A percentile compares a stretch with the other conserved stretches of the same genome.
phyloP scores from a whole-genome alignment of 2,888 invertebrate genomes.

The Drosophila gaucha region DNA sequence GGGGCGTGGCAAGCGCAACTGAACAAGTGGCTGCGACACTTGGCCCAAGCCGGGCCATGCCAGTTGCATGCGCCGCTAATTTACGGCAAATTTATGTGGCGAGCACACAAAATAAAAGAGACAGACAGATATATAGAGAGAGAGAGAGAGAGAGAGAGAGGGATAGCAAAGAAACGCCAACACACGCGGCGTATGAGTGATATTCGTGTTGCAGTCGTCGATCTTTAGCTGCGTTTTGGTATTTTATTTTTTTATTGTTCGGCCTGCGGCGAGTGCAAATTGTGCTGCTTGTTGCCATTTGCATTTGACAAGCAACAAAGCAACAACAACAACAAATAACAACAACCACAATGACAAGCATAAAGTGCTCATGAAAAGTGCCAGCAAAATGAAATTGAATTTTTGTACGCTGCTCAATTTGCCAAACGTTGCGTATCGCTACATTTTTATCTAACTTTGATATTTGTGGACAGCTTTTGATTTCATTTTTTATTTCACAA shows the following conservation, averaged over 20 bases:
- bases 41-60: conserved; percentile 49
- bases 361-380: conserved; percentile 33
- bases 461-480: conserved; percentile 9
- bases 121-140: too few relatives aligned
- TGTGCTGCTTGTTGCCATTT: conserved; percentile 66
- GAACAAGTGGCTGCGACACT: conserved; percentile 76
- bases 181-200: conserved; percentile 74
- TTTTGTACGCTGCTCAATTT: conserved; percentile 57
- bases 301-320: conserved; percentile 66
- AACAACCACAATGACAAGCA: conserved; percentile 21
- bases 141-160: neutral
- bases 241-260: conserved; percentile 61
- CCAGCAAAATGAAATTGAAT: conserved; percentile 38
- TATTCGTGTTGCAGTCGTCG: conserved; percentile 51
- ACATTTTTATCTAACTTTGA: conserved; percentile 56
- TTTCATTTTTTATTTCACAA: conserved; percentile 6
- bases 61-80: conserved; percentile 76
- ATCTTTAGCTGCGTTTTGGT: conserved; percentile 33
- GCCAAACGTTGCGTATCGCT: conserved; percentile 69
- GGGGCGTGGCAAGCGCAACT: conserved; percentile 62
- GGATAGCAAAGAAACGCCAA: conserved; percentile 25
- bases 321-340: conserved; percentile 30
- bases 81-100: conserved; percentile 77
- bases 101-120: too few relatives aligned
- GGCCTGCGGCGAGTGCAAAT: conserved; percentile 57